These are phyloP conservation scores for Sterna hirundo DNA, from an alignment of 2,113 vertebrate species.

Conservation along the genomic window DNA sequence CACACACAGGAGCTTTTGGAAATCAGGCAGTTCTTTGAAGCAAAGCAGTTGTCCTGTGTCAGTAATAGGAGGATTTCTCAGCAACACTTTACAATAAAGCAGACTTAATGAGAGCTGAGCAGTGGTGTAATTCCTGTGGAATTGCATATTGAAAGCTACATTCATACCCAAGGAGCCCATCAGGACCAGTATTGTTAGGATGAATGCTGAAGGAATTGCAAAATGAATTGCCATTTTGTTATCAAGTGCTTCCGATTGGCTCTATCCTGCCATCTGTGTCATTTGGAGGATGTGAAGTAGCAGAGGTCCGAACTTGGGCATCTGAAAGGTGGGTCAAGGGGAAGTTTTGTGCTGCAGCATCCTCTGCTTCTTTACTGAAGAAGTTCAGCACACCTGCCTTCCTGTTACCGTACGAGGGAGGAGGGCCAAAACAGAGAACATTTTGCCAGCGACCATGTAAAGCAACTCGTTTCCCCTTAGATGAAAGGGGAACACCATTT, in stretches of 20 bases:
- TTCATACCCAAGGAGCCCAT: conserved; percentile 78
- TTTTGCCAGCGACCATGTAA: not conserved
- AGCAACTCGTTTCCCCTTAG: not conserved
- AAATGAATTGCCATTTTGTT: conserved; percentile 74
- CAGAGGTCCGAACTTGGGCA: conserved; percentile 62
- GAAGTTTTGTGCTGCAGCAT: conserved; percentile 7
- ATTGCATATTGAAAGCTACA: conserved; percentile 82
- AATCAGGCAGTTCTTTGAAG: conserved; percentile 74
- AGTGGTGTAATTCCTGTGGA: conserved; percentile 72
- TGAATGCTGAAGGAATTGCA: conserved; percentile 80
- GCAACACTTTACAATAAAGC: conserved; percentile 80
- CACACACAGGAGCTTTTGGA: conserved; percentile 67
- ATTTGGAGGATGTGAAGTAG: conserved; percentile 55
- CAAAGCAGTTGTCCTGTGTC: conserved; percentile 75
- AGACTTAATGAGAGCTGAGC: conserved; percentile 78
- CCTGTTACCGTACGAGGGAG: rapidly evolving
- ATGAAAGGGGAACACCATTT: not conserved
- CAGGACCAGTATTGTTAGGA: conserved; percentile 79
- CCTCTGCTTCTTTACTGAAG: not conserved
- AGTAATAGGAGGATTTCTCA: conserved; percentile 73
- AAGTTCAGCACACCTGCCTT: not conserved
- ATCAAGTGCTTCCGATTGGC: conserved; percentile 79
- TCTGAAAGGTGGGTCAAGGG: conserved; percentile 37
- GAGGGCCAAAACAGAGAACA: not conserved
- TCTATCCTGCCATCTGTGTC: conserved; percentile 79